These are phyloP conservation scores for Stenodema calcarata DNA, from an alignment of 2,888 invertebrate species.

Conservation along the genomic window DNA sequence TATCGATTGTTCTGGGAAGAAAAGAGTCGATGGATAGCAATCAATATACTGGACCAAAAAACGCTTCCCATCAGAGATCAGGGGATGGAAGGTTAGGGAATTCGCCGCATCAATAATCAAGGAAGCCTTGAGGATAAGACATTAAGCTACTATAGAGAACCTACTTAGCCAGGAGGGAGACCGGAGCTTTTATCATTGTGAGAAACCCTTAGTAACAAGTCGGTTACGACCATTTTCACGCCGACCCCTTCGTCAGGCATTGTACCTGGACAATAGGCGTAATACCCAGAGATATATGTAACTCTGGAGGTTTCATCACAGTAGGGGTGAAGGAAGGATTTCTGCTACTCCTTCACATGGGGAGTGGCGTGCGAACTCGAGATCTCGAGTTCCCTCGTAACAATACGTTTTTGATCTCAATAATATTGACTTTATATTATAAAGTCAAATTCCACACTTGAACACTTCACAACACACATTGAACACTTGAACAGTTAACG, in stretches of 20 bases:
- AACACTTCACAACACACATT: no score
- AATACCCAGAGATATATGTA: constrained; percentile 32
- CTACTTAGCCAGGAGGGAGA: not conserved
- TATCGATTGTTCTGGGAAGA: not conserved
- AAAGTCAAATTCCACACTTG: no score
- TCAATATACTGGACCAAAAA: not conserved
- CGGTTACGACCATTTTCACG: constrained; percentile 13
- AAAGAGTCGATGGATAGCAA: not conserved
- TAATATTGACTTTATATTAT: no score
- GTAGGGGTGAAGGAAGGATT: not conserved
- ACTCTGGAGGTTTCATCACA: not conserved
- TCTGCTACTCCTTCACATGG: not conserved
- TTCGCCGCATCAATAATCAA: constrained; percentile 12
- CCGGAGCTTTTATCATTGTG: not conserved
- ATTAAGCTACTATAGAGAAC: not conserved
- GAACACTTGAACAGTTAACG: no score
- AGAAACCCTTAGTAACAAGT: constrained; percentile 5
- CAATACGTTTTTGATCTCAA: no score
- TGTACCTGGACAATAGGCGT: constrained; percentile 39
- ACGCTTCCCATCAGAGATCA: not conserved
- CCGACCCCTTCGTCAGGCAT: not conserved
- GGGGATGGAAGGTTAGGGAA: not conserved
- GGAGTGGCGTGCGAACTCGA: no score
- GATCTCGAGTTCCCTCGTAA: no score
- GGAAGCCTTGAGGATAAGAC: constrained; percentile 29